phyloP scores from a whole-genome alignment of 2,797 vertebrate species.

The Eulemur mongoz region DNA sequence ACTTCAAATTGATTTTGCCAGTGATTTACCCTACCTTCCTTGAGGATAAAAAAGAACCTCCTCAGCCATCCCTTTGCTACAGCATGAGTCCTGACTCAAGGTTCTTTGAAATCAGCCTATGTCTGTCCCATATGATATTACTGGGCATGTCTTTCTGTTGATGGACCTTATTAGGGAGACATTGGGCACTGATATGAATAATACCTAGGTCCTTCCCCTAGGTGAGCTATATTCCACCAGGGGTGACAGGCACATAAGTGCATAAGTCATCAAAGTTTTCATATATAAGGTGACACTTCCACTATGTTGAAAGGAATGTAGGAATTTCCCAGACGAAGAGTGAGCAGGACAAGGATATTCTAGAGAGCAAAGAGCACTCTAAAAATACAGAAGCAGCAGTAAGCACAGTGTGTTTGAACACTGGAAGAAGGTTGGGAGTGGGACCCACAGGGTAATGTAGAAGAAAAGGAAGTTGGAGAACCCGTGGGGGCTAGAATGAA shows the following conservation, averaged over 20 bases:
- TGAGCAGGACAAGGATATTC: neutral
- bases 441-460: neutral
- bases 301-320: neutral
- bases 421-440: neutral
- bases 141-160: neutral
- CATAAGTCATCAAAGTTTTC: neutral
- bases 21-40: neutral
- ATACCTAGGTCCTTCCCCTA: neutral
- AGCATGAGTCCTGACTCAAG: neutral
- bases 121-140: neutral
- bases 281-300: neutral
- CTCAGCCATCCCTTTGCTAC: neutral
- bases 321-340: neutral
- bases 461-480: neutral
- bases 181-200: neutral
- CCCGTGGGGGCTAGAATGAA: neutral
- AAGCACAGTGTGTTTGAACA: neutral
- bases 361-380: neutral
- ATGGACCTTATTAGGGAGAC: neutral
- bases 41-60: neutral
- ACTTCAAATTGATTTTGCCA: neutral
- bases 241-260: neutral
- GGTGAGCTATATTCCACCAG: neutral
- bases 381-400: neutral
- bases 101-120: neutral